Evolutionary conservation across 2,797 vertebrate species (phyloP), one percentile per base, ranked within the genome.

Genomic region (Gallinago solitaria): DNA sequence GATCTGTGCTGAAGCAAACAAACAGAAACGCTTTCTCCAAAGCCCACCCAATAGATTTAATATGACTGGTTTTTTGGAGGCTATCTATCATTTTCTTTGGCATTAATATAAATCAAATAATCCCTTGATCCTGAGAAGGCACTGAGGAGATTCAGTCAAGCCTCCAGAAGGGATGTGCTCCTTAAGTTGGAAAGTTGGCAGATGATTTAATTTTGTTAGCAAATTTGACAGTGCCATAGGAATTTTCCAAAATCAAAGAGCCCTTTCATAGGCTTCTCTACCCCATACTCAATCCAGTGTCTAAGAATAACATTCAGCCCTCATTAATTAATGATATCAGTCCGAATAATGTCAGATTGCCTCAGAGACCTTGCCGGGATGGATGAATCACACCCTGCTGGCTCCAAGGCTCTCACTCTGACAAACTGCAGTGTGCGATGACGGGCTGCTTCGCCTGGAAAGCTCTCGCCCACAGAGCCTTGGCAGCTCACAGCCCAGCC

Each of bases 241-340:
- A 97, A 96, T 96, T 97, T 96, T 96, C 94, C 89, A 79, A 95
- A 96, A 95, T 97, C 94, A 96, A 96, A 96, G 94, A 89, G 91
- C 59, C 80, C 95, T 97, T 97, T 97, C 96, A 96, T 90, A 95
- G 93, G 39, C 67, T 96, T 57, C 87, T 87, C 87, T 96, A 93
- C 87, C 59, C 91, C 90, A 48, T 91, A 73, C 83, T 89, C 90
- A 82, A 93, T 77, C 90, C 95, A 94, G 75, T 68, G 81, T 64
- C 94, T 97, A 96, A 96, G 93, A 97, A 97, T 95, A 97, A 97
- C 94, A 94, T 90, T 56, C 93, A 93, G 67, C 89, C 92, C 81
- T 94, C 93, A 92, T 96, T 97, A 96, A 96, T 97, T 97, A 97
- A 97, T 97, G 92, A 90, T 97, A 97, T 96, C 96, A 97, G 95